phyloP scores from a whole-genome alignment of 2,113 vertebrate genomes.

The Redunca redunca region DNA sequence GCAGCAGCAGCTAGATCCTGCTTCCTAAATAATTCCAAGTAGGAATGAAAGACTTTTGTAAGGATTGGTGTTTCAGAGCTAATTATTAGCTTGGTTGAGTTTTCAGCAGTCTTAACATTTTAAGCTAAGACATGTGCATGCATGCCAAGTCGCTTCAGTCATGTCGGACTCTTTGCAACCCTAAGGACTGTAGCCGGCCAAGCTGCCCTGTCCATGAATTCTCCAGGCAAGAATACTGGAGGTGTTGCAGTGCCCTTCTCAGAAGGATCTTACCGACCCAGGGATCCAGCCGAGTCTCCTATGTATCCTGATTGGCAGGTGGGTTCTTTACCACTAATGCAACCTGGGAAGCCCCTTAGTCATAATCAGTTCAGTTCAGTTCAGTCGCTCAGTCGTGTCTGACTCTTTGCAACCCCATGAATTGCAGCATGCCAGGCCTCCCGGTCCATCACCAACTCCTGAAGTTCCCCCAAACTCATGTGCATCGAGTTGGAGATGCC shows the following conservation, averaged over 20 bases:
- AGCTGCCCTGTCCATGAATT: not conserved
- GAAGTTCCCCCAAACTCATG: too few species aligned
- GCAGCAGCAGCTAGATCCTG: not conserved
- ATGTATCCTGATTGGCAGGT: not conserved
- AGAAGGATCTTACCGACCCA: not conserved
- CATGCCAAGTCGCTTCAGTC: not conserved
- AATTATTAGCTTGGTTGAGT: not conserved
- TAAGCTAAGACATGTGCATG: not conserved
- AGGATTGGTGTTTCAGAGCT: not conserved
- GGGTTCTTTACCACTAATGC: not conserved
- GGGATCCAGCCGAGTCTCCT: not conserved
- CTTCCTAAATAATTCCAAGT: slow-evolving; percentile 10
- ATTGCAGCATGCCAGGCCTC: too few species aligned
- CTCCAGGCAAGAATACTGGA: not conserved
- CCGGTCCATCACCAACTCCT: too few species aligned
- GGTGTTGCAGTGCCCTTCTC: not conserved
- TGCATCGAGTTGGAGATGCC: too few species aligned
- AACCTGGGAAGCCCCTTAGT: not conserved
- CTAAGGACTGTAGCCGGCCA: not conserved
- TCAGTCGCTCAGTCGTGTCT: too few species aligned
- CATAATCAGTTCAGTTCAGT: not conserved
- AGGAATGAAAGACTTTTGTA: not conserved
- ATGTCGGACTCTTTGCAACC: not conserved
- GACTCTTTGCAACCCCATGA: too few species aligned
- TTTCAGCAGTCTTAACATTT: not conserved